Percentiles rank a stretch among this genome's conserved stretches.
Evolutionary conservation across 2,888 invertebrate genomes (phyloP).

Genomic region (Cistogaster globosa): DNA sequence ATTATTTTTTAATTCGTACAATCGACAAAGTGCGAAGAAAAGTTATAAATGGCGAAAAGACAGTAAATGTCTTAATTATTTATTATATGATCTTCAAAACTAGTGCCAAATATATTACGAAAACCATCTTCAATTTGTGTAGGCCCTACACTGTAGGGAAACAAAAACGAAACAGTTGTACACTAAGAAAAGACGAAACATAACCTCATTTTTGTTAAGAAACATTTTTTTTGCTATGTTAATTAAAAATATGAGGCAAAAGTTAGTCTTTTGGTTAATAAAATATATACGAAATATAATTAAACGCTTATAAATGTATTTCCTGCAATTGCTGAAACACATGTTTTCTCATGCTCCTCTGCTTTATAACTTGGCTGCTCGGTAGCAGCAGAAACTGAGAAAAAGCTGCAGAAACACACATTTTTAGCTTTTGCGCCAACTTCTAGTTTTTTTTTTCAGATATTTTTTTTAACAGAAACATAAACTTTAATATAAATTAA

Average conservation of each 20-base stretch:
- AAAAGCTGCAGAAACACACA: neutral
- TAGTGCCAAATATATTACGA: no score
- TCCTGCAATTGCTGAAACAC: conserved; percentile 43
- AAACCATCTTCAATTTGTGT: no score
- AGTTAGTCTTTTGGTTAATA: no score
- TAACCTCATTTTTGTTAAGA: conserved; percentile 29
- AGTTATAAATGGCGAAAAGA: no score
- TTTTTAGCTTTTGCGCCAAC: conserved; percentile 52
- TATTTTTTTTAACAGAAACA: neutral
- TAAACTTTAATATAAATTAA: neutral
- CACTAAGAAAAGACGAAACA: neutral
- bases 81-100: no score
- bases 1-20: no score
- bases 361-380: neutral
- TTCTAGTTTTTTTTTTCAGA: neutral
- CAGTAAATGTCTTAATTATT: no score
- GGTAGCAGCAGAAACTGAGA: neutral
- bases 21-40: no score
- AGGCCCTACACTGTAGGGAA: no score
- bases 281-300: neutral
- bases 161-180: no score
- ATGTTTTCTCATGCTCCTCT: conserved; percentile 46
- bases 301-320: neutral
- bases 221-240: no score
- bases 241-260: no score